phyloP scores from a whole-genome alignment of 2,113 vertebrate genomes.

The Acrocephalus arundinaceus region DNA sequence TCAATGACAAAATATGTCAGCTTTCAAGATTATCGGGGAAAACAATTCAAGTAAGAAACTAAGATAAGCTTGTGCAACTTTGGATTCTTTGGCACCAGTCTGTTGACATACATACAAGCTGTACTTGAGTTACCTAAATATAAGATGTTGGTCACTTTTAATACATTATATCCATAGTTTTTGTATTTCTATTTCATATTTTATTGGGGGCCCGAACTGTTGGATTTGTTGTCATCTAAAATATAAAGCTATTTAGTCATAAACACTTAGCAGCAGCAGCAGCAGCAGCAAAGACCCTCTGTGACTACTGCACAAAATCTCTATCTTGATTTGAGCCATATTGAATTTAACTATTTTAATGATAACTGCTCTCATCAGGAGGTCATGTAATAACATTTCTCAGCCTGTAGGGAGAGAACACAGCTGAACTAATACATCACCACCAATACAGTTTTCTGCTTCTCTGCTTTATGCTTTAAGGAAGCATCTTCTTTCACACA shows the following conservation, averaged over 20 bases:
- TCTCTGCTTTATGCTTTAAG: neutral
- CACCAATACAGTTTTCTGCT: neutral
- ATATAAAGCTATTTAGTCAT: neutral
- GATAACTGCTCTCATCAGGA: neutral
- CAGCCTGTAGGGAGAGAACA: neutral
- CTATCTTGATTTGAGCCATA: neutral
- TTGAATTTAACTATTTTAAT: neutral
- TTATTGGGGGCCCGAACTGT: neutral
- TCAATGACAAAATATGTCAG: neutral
- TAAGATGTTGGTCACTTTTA: neutral
- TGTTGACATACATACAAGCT: neutral
- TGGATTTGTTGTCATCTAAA: neutral
- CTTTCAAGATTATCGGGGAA: neutral
- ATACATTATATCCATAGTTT: neutral
- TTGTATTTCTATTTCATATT: neutral
- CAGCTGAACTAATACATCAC: neutral
- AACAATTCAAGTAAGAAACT: neutral
- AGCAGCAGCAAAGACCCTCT: neutral
- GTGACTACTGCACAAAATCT: neutral
- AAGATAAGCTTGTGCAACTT: neutral
- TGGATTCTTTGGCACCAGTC: neutral
- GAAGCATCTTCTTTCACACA: neutral
- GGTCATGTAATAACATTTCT: neutral
- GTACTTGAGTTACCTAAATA: neutral
- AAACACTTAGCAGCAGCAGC: neutral